phyloP scores from a whole-genome alignment of 2,797 vertebrate genomes.

The Amblyopsis hoosieri region DNA sequence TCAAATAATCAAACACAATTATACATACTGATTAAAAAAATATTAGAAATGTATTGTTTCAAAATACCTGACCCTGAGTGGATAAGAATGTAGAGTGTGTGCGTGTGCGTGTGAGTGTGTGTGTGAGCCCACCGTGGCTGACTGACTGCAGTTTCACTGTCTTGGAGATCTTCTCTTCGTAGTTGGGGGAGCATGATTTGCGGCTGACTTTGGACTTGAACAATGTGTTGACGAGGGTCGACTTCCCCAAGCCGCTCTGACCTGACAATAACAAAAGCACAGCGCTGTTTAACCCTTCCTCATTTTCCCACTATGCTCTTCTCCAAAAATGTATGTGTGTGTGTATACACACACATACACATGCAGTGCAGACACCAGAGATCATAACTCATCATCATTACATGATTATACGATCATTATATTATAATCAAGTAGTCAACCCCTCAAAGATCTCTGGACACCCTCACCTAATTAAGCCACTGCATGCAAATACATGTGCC shows the following conservation, averaged over 20 bases:
- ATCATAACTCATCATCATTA: no score
- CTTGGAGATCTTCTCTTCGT: slow-evolving; percentile 81
- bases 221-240: slow-evolving; percentile 93
- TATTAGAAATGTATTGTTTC: no score
- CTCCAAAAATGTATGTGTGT: neutral
- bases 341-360: neutral
- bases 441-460: no score
- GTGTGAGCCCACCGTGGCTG: slow-evolving; percentile 79
- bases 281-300: neutral
- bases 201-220: slow-evolving; percentile 95
- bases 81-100: neutral
- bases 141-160: slow-evolving; percentile 88
- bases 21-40: no score
- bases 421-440: no score
- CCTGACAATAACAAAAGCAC: slow-evolving; percentile 71
- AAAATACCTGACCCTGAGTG: no score
- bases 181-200: slow-evolving; percentile 72
- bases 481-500: neutral
- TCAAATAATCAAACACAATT: no score
- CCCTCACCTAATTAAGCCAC: no score
- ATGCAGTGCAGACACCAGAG: no score
- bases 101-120: slow-evolving; percentile 8
- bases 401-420: no score
- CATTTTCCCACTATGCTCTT: neutral
- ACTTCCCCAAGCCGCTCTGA: slow-evolving; percentile 94